A percentile compares a stretch with the other conserved stretches of the same genome.
These are phyloP conservation scores for Lepidocyrtoides sp. DNA, from an alignment of 2,888 invertebrate species.

Conservation along the genomic window DNA sequence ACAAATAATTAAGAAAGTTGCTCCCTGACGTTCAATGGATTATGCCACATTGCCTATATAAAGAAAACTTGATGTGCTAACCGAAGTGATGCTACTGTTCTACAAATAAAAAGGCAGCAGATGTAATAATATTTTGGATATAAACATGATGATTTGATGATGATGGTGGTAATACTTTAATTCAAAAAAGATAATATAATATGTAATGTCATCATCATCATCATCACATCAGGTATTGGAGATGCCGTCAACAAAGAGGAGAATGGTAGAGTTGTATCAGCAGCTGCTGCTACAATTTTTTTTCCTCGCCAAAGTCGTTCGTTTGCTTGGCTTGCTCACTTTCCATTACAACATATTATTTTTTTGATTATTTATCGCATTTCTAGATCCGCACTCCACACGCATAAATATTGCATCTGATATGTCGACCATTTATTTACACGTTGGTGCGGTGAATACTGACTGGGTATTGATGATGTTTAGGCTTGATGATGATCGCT, in stretches of 20 bases:
- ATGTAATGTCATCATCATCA: conserved; percentile 31
- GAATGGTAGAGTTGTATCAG: neutral
- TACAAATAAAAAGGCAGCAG: neutral
- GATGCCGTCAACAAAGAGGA: neutral
- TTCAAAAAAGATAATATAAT: neutral
- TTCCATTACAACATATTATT: conserved; percentile 37
- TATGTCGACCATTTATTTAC: neutral
- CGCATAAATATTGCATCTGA: conserved; percentile 2
- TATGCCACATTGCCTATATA: neutral
- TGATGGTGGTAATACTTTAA: conserved; percentile 14
- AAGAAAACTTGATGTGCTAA: conserved; percentile 12
- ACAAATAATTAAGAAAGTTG: conserved; percentile 41
- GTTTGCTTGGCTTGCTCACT: conserved; percentile 12
- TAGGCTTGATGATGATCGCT: neutral
- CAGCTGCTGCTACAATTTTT: conserved; percentile 12
- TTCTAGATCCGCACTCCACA: conserved; percentile 16
- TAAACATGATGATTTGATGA: conserved; percentile 16
- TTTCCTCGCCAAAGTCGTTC: conserved; percentile 1
- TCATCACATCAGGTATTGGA: conserved; percentile 25
- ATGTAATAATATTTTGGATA: conserved; percentile 37
- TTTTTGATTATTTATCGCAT: conserved; percentile 37
- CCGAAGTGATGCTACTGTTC: neutral
- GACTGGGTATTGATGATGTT: neutral
- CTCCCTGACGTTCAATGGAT: conserved; percentile 28
- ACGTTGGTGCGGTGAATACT: neutral